Evolutionary conservation across 1,140 invertebrate species (phyloP).

Genomic region (Zaprionus lachaisei): DNA sequence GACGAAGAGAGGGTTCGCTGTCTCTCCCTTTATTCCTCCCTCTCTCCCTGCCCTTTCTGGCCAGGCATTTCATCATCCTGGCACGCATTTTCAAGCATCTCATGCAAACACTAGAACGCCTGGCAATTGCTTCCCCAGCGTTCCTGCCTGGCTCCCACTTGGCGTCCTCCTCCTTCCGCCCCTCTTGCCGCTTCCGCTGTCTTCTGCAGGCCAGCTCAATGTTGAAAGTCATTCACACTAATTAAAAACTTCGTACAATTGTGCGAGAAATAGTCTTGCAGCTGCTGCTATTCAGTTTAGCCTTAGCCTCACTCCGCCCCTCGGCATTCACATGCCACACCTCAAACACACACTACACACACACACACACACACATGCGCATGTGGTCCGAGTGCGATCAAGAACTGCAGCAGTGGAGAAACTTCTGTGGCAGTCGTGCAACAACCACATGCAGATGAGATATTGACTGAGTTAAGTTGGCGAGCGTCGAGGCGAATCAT

Average conservation of each 20-base stretch:
- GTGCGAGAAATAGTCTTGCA: constrained; percentile 81
- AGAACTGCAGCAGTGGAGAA: constrained; percentile 21
- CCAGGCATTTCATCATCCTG: constrained; percentile 40
- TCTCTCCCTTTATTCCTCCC: not conserved
- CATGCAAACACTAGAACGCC: constrained; percentile 60
- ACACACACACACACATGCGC: not conserved
- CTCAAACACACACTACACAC: constrained; percentile 16
- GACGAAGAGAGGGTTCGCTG: not conserved
- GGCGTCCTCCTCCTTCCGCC: not conserved
- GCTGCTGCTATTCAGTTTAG: constrained; percentile 63
- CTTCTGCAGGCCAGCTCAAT: constrained; percentile 55
- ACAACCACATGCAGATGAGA: constrained; percentile 44
- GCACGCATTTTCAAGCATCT: constrained; percentile 71
- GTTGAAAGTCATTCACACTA: constrained; percentile 84
- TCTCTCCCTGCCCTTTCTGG: not conserved
- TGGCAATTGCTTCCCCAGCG: constrained; percentile 13
- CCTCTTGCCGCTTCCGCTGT: not conserved
- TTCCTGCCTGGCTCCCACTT: not conserved
- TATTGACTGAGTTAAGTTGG: constrained; percentile 29
- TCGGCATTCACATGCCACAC: constrained; percentile 13
- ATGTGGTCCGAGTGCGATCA: constrained; percentile 42
- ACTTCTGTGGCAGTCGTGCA: constrained; percentile 33
- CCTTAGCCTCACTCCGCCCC: constrained; percentile 7
- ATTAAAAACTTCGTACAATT: constrained; percentile 84
- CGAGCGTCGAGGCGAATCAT: constrained; percentile 8